Evolutionary conservation across 2,113 vertebrate species (phyloP).

Genomic region (Percopsis transmontana): DNA sequence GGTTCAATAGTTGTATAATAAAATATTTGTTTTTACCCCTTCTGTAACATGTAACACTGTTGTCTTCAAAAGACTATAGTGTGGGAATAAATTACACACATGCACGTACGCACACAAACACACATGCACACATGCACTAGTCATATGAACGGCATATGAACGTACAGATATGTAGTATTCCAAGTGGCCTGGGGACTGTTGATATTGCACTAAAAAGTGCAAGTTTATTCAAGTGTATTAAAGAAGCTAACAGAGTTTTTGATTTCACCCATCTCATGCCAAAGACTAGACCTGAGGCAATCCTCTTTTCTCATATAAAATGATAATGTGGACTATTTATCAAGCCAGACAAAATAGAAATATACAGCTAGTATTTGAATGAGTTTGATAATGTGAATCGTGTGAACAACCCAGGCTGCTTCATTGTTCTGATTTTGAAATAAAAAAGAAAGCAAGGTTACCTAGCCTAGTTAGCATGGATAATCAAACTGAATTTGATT

Average conservation of each 20-base stretch:
- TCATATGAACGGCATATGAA: conserved; percentile 53
- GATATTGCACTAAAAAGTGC: conserved; percentile 52
- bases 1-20: too few species aligned
- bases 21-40: too few species aligned
- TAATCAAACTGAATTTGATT: too few species aligned
- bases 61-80: too few species aligned
- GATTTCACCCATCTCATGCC: conserved; percentile 42
- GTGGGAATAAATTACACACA: not conserved
- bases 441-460: too few species aligned
- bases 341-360: conserved; percentile 42
- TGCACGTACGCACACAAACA: conserved; percentile 5
- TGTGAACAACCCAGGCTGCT: too few species aligned
- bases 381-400: too few species aligned
- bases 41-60: too few species aligned
- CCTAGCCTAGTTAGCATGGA: too few species aligned
- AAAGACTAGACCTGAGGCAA: conserved; percentile 46
- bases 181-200: conserved; percentile 49
- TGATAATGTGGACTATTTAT: conserved; percentile 54
- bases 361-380: not conserved
- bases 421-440: too few species aligned
- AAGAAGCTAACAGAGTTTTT: conserved; percentile 50
- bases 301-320: conserved; percentile 47
- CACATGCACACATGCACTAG: conserved; percentile 26
- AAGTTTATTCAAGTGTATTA: conserved; percentile 63
- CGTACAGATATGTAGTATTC: conserved; percentile 36